A percentile compares a stretch with the other conserved stretches of the same genome.
phyloP scores from a whole-genome alignment of 2,113 vertebrate species.

The Mustela nigripes region DNA sequence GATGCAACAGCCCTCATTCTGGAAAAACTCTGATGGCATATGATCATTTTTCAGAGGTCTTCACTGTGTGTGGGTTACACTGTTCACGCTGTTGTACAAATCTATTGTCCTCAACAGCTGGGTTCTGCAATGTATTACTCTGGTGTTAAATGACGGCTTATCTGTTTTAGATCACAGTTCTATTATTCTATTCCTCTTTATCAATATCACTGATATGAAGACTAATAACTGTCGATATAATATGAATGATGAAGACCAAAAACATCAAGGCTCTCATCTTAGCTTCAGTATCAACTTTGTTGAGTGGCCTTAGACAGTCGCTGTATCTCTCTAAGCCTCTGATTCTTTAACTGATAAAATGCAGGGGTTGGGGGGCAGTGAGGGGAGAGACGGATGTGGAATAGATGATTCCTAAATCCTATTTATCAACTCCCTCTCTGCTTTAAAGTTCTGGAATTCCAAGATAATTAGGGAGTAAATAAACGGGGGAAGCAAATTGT shows the following conservation, averaged over 20 bases:
- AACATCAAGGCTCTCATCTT: neutral
- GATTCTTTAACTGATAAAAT: slow-evolving; percentile 29
- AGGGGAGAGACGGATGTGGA: neutral
- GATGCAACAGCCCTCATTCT: neutral
- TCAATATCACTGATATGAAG: neutral
- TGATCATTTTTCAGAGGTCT: neutral
- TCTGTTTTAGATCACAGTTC: neutral
- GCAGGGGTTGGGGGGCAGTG: neutral
- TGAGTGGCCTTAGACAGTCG: neutral
- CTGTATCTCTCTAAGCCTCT: neutral
- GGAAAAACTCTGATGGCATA: neutral
- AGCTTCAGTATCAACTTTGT: neutral
- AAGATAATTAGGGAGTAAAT: slow-evolving; percentile 41
- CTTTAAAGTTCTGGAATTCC: slow-evolving; percentile 37
- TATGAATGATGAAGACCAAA: neutral
- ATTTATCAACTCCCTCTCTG: neutral
- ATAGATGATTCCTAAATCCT: neutral
- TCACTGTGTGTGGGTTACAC: neutral
- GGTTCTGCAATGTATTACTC: neutral
- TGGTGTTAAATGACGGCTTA: neutral
- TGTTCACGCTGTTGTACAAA: neutral
- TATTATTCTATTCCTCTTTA: neutral
- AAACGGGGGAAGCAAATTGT: neutral
- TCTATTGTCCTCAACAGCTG: neutral
- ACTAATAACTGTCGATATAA: neutral